Conservation (phyloP, 2,113 vertebrate genomes). For the Manacus vitellinus region DNA sequence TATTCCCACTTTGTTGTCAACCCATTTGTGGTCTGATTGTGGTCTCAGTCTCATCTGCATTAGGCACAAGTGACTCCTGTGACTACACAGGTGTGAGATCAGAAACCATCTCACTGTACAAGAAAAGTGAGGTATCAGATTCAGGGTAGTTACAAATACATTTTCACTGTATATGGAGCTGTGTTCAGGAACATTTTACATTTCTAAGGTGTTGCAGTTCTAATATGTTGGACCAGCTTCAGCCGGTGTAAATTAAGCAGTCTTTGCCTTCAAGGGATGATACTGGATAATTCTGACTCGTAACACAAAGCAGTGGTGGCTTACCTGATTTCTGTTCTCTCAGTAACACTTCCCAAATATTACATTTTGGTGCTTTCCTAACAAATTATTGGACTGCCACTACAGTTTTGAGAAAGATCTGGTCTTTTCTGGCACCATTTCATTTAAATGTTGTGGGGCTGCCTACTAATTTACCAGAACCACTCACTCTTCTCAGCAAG, state of each 20-base stretch:
- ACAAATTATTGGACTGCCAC: not conserved
- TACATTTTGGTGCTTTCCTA: not conserved
- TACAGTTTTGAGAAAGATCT: not conserved
- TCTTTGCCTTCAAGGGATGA: not conserved
- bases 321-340: not conserved
- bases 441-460: not conserved
- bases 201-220: not conserved
- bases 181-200: not conserved
- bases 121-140: not conserved
- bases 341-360: not conserved
- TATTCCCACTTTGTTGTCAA: not conserved
- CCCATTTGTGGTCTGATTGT: not conserved
- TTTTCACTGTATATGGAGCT: not conserved
- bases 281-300: not conserved
- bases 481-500: not conserved
- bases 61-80: not conserved
- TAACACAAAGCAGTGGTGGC: not conserved
- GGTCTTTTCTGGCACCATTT: not conserved
- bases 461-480: not conserved
- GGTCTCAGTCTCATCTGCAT: not conserved
- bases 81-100: fast-evolving
- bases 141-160: not conserved
- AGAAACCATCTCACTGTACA: not conserved
- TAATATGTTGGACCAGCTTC: not conserved
- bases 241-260: not conserved